phyloP scores from a whole-genome alignment of 2,888 invertebrate genomes.

The Apocheima hispidaria region DNA sequence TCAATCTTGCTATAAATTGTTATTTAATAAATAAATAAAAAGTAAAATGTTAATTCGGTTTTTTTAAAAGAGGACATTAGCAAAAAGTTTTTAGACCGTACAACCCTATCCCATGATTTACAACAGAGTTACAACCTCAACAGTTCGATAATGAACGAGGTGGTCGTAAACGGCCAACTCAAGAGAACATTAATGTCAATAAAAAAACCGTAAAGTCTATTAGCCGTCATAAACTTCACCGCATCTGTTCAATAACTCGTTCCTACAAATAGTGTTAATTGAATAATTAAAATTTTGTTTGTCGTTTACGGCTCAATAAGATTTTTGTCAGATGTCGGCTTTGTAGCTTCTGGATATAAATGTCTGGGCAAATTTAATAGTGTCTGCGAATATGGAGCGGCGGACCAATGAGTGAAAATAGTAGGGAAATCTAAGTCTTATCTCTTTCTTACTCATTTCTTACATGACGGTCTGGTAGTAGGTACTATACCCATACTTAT shows the following conservation, averaged over 20 bases:
- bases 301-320: conserved; percentile 40
- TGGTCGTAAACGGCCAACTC: conserved; percentile 81
- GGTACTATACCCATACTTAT: too few relatives aligned
- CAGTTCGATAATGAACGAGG: conserved; percentile 84
- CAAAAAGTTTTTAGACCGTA: conserved; percentile 2
- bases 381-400: too few relatives aligned
- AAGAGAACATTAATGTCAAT: conserved; percentile 85
- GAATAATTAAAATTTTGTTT: conserved; percentile 65
- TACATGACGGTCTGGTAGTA: too few relatives aligned
- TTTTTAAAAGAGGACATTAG: background rate
- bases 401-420: too few relatives aligned
- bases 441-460: too few relatives aligned
- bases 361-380: too few relatives aligned
- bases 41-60: background rate
- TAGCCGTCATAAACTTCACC: conserved; percentile 83
- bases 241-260: conserved; percentile 82
- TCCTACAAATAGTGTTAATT: conserved; percentile 77
- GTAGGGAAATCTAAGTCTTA: too few relatives aligned
- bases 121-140: conserved; percentile 78
- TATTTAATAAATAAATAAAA: too few relatives aligned
- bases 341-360: background rate
- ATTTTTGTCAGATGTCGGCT: conserved; percentile 20
- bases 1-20: too few relatives aligned
- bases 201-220: conserved; percentile 85
- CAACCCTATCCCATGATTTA: conserved; percentile 74